These are phyloP conservation scores for Tortricodes alternella DNA, from an alignment of 2,888 invertebrate species.

Conservation along the genomic window DNA sequence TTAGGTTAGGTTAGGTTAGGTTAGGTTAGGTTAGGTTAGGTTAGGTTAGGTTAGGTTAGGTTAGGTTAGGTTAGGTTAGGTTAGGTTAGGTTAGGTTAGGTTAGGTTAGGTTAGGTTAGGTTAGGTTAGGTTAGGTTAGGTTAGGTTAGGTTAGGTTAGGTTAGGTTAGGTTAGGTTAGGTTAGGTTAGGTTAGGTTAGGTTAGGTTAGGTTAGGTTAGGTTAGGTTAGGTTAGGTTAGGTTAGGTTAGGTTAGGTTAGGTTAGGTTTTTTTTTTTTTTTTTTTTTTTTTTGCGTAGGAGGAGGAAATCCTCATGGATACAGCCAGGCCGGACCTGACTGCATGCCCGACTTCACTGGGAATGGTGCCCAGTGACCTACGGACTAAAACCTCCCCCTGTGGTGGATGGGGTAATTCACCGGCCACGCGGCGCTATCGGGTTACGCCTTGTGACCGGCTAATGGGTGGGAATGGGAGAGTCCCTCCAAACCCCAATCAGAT, in stretches of 20 bases:
- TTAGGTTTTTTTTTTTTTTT: too few relatives aligned
- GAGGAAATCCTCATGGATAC: too few relatives aligned
- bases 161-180: constrained; percentile 37
- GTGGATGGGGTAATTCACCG: too few relatives aligned
- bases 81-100: constrained; percentile 25
- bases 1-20: not conserved
- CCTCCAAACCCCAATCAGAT: too few relatives aligned
- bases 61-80: not conserved
- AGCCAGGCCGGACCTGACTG: too few relatives aligned
- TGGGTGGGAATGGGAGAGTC: too few relatives aligned
- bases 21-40: not conserved
- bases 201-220: constrained; percentile 30
- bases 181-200: constrained; percentile 36
- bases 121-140: constrained; percentile 33
- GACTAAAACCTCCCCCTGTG: too few relatives aligned
- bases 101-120: constrained; percentile 30
- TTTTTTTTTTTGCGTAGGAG: too few relatives aligned
- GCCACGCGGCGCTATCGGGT: too few relatives aligned
- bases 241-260: constrained; percentile 5
- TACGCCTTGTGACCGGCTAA: too few relatives aligned
- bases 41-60: not conserved
- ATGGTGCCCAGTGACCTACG: too few relatives aligned
- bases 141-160: constrained; percentile 38
- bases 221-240: constrained; percentile 21
- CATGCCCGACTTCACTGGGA: too few relatives aligned